Evolutionary conservation across 2,113 vertebrate genomes (phyloP), one percentile per base, ranked within the genome.

Genomic region (Mionectes macconnelli): DNA sequence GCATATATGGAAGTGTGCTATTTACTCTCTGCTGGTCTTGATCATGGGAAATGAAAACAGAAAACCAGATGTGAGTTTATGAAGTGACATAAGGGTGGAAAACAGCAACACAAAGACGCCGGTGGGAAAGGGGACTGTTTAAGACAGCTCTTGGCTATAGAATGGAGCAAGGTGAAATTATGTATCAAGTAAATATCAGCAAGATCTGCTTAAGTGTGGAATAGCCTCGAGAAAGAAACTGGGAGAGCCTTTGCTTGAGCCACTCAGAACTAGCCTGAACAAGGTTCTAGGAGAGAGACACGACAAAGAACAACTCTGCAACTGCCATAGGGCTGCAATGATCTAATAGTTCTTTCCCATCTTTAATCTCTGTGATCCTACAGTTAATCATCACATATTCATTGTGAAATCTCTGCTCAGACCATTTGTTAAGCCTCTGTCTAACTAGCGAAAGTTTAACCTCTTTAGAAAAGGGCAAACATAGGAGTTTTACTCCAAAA

Each of bases 321-420:
- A 69, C 72, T 87, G 95, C 94, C 95, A 95, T 44, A 82, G 95
- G 84, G 91, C 87, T 89, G 75, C 79, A 84, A 62, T 95, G 97
- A 97, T 82, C 90, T 93, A 96, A 96, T 84, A 82, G 55, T 47
- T 88, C 73, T 87, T 89, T 96, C 75, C 90, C 74, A 77, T 64
- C 84, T 93, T 94, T 97, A 96, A 96, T 96, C 90, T 94, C 89
- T 94, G 55, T 90, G 90, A 96, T 96, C 89, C 94, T 74, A 37
- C 56, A 83, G 87, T 95, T 97, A 97, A 94, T 96, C 95, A 96
- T 96, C 94, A 74, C 23, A 19, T 56, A 47, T 24, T 75, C 47
- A 47, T 97, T 97, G 95, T 93, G 92, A 96, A 96, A 97, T 90
- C 94, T 89, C 89, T 84, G 79, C 66, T 95, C 89, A 93, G 84